A percentile compares a stretch with the other conserved stretches of the same genome.
Evolutionary conservation across 2,888 invertebrate species (phyloP).

Genomic region (Hypomecis atomaria): DNA sequence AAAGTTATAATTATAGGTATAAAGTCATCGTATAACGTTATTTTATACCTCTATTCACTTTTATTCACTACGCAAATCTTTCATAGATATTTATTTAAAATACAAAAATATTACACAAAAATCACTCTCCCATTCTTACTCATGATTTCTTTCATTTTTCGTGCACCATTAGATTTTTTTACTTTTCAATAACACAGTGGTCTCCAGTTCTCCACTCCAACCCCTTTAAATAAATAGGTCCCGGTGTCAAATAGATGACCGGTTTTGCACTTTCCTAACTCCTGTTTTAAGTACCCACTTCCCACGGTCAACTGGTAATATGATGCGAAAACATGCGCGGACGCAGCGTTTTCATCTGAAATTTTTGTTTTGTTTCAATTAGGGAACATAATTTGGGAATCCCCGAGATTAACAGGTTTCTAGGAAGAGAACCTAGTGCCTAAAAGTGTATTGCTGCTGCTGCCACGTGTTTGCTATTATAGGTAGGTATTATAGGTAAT

Average conservation of each 20-base stretch:
- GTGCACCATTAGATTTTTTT: too few relatives aligned
- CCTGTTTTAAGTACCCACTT: constrained; percentile 19
- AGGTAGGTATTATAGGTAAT: not conserved
- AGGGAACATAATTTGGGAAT: constrained; percentile 23
- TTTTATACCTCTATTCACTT: too few relatives aligned
- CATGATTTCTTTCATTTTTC: too few relatives aligned
- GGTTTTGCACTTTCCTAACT: constrained; percentile 17
- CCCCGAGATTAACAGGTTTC: constrained; percentile 15
- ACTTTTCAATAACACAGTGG: not conserved
- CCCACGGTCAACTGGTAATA: constrained; percentile 28
- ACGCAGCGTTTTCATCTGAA: constrained; percentile 23
- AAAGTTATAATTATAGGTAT: too few relatives aligned
- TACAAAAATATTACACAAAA: too few relatives aligned
- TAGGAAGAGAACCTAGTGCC: not conserved
- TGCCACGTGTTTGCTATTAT: not conserved
- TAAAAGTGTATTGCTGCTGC: not conserved
- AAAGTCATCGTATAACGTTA: too few relatives aligned
- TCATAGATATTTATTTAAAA: too few relatives aligned
- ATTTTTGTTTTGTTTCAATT: constrained; percentile 11
- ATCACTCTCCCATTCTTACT: too few relatives aligned
- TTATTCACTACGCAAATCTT: too few relatives aligned
- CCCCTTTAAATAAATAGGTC: not conserved
- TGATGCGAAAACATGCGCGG: constrained; percentile 28
- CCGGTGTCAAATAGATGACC: constrained; percentile 14
- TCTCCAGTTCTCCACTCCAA: not conserved